Evolutionary conservation across 1,140 invertebrate genomes (phyloP).

Genomic region (Sarcophaga peregrina): DNA sequence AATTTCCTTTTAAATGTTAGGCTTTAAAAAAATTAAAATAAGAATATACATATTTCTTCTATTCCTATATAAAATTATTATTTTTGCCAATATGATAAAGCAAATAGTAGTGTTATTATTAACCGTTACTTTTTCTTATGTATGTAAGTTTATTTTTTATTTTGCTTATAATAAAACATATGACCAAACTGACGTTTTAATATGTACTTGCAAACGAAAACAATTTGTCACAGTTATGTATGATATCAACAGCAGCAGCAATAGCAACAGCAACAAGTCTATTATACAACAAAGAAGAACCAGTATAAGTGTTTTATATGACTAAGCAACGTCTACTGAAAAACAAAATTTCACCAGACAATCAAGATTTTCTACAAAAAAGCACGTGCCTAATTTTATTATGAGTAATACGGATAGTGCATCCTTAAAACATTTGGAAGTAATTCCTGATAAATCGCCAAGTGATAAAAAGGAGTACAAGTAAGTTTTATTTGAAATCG

Average conservation of each 20-base stretch:
- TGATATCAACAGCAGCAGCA: not conserved
- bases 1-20: too few species aligned
- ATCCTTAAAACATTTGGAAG: constrained; percentile 56
- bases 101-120: too few species aligned
- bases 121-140: too few species aligned
- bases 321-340: too few species aligned
- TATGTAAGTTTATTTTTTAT: too few species aligned
- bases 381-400: not conserved
- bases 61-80: too few species aligned
- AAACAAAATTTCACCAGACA: too few species aligned
- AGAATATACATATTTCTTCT: too few species aligned
- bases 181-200: not conserved
- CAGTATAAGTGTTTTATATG: too few species aligned
- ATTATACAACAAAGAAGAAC: not conserved
- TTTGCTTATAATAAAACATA: not conserved
- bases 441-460: constrained; percentile 69
- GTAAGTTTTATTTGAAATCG: constrained; percentile 48
- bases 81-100: too few species aligned
- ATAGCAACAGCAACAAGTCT: not conserved
- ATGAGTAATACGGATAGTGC: not conserved
- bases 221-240: not conserved
- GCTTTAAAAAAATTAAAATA: too few species aligned
- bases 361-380: not conserved
- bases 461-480: constrained; percentile 73
- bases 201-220: not conserved